Conservation (phyloP, 2,797 vertebrate genomes). For the Gorsachius magnificus region DNA sequence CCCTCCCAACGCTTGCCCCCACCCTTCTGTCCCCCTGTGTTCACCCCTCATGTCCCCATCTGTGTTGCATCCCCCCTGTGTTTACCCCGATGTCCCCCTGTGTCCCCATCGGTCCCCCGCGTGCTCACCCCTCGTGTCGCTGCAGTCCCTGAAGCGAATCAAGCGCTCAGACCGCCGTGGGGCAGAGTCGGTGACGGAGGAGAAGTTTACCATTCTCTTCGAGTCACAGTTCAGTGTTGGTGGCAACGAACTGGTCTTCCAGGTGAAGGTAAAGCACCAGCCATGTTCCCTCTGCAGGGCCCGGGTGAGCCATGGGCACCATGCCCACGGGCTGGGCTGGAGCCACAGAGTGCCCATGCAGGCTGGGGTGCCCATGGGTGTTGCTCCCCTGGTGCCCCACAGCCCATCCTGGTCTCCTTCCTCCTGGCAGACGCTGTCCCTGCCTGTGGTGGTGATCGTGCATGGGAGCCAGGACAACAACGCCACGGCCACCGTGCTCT, state of each 20-base stretch:
- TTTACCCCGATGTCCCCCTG: neutral
- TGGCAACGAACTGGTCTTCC: slow-evolving; percentile 94
- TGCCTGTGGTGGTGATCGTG: slow-evolving; percentile 95
- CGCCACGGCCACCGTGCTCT: slow-evolving; percentile 92
- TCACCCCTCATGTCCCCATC: neutral
- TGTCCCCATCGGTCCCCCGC: neutral
- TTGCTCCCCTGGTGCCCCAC: neutral
- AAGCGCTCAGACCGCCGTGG: slow-evolving; percentile 94
- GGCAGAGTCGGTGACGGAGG: slow-evolving; percentile 93
- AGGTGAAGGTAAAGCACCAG: slow-evolving; percentile 86
- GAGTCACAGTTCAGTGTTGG: slow-evolving; percentile 96
- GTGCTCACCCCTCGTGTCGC: neutral
- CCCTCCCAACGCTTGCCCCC: rapidly evolving
- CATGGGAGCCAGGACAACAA: slow-evolving; percentile 98
- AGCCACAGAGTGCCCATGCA: rapidly evolving
- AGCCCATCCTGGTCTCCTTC: neutral
- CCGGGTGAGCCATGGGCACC: neutral
- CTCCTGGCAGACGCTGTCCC: slow-evolving; percentile 85
- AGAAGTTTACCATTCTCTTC: slow-evolving; percentile 95
- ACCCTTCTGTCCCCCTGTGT: neutral
- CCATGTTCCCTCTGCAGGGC: rapidly evolving
- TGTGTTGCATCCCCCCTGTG: neutral
- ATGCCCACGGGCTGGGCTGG: neutral
- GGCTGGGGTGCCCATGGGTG: neutral
- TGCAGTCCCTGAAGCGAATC: slow-evolving; percentile 92